These are phyloP conservation scores for Lamprotornis superbus DNA, from an alignment of 2,113 vertebrate genomes.

Conservation along the genomic window DNA sequence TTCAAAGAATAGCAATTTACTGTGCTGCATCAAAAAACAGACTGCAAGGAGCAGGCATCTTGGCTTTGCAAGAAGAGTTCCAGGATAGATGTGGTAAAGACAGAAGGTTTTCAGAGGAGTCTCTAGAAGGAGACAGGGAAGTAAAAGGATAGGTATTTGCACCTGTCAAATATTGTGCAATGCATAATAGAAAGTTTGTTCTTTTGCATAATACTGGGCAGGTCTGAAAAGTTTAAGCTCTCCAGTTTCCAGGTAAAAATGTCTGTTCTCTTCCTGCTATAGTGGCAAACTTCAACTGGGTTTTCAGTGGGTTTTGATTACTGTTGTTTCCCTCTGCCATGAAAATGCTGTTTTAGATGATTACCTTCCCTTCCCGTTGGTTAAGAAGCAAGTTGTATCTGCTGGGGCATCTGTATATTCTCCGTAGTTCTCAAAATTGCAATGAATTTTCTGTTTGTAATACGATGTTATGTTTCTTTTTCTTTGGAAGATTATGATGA, in stretches of 20 bases:
- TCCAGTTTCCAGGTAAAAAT: neutral
- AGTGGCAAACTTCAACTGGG: neutral
- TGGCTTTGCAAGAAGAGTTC: neutral
- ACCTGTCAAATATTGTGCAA: accelerated
- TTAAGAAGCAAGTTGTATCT: neutral
- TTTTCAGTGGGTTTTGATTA: neutral
- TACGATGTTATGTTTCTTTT: neutral
- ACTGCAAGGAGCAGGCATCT: neutral
- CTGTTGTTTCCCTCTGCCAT: neutral
- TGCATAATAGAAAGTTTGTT: neutral
- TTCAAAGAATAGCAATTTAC: neutral
- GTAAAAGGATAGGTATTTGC: neutral
- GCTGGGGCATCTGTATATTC: neutral
- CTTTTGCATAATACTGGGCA: neutral
- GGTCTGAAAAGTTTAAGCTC: neutral
- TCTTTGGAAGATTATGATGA: neutral
- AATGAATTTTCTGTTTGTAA: neutral
- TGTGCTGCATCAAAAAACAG: neutral
- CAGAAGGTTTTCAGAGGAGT: neutral
- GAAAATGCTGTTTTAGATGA: neutral
- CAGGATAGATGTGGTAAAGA: neutral
- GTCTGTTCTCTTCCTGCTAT: neutral
- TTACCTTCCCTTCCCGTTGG: neutral
- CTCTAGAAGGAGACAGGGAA: neutral
- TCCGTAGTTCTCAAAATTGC: neutral